Evolutionary conservation across 2,113 vertebrate species (phyloP).

Genomic region (Leucoraja erinaceus): DNA sequence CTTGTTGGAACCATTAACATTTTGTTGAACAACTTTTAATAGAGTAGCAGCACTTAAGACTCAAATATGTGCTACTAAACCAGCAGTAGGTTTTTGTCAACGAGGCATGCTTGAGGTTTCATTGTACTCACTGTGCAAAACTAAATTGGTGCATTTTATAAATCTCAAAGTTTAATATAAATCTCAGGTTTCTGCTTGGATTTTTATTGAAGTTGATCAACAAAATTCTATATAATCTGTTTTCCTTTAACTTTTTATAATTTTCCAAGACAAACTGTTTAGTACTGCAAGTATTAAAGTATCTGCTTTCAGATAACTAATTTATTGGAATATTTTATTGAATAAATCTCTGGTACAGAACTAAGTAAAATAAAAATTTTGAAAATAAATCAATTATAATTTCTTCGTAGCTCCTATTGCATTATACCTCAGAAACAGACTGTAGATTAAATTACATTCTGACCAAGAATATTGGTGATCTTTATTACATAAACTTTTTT

Average conservation of each 20-base stretch:
- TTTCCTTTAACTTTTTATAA: not conserved
- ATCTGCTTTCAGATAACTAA: not conserved
- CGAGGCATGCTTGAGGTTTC: not conserved
- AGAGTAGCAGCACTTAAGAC: not conserved
- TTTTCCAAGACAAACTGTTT: not conserved
- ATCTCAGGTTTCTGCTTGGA: not conserved
- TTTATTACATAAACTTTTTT: not conserved
- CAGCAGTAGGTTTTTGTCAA: not conserved
- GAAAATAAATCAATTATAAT: not conserved
- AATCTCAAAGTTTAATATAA: not conserved
- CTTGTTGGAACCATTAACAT: not conserved
- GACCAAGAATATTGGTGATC: not conserved
- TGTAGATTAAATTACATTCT: not conserved
- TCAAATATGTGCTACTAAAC: too few species aligned
- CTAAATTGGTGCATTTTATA: not conserved
- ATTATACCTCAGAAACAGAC: not conserved
- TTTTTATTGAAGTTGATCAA: not conserved
- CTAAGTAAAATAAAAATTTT: not conserved
- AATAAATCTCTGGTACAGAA: not conserved
- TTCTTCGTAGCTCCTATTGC: not conserved
- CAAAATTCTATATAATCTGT: not conserved
- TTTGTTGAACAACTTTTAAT: not conserved
- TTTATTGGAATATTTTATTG: not conserved
- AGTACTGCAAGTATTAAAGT: not conserved
- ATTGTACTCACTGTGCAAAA: not conserved